Base-by-base conservation (phyloP, 1,140 invertebrate genomes). In the Trichoplusia ni region DNA sequence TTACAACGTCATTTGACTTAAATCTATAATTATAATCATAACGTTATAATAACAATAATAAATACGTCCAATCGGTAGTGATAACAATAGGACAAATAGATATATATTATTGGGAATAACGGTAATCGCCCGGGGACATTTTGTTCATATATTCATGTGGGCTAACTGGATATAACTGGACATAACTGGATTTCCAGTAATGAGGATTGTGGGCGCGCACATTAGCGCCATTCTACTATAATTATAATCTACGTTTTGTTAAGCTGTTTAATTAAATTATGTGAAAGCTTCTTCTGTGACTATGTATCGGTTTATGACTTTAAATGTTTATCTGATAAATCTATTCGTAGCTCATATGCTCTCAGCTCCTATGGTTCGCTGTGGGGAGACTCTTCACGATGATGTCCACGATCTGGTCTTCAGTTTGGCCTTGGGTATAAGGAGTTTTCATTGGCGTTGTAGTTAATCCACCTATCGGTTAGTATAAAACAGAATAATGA, bases 191-290 rank as follows among this genome's bases (percentile, higher is more conserved):
- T 49, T 49, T 23, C 14, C 46, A 25, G 46, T 49, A 49, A 49
- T 49, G 46, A 49, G 46, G 46, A 49, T 49, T 49, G 46, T 13
- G 46, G 46, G 46, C 46, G 46, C 46, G 46, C 18, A 31, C 46
- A 49, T 49, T 49, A 49, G 6, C 14, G 46, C 23, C 46, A 49
- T 49, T 49, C n/a, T n/a, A n/a, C n/a, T 29, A 49, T 25, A 49
- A 49, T 49, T 49, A 49, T 49, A 49, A 49, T 49, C 46, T 25
- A 13, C 14, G 46, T 31, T 31, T 25, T 29, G 25, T 49, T n/a
- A n/a, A n/a, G n/a, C n/a, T n/a, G n/a, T n/a, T n/a, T n/a, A n/a
- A n/a, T n/a, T n/a, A n/a, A n/a, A n/a, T n/a, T n/a, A n/a, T n/a
- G n/a, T n/a, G n/a, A n/a, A 16, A 8, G 46, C 46, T 49, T 49